phyloP scores from a whole-genome alignment of 2,797 vertebrate genomes.

The Thunnus albacares region DNA sequence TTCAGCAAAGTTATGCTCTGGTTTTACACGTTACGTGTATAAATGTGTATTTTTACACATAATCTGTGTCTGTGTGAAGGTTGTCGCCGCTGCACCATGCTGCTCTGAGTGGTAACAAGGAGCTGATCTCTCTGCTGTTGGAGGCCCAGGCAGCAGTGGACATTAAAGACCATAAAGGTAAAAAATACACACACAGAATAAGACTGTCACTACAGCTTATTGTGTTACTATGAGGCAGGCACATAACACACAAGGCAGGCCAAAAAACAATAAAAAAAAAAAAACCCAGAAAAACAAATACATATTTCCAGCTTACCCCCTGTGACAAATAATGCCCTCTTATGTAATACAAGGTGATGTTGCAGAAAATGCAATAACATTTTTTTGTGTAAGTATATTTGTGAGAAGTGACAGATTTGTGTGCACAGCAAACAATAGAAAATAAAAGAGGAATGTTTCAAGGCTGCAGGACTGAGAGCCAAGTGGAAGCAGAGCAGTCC shows the following conservation, averaged over 20 bases:
- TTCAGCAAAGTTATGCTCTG: constrained; percentile 73
- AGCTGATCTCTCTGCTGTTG: constrained; percentile 94
- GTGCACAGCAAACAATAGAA: constrained; percentile 63
- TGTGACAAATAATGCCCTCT: constrained; percentile 35
- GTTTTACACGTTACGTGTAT: constrained; percentile 53
- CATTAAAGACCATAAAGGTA: constrained; percentile 98
- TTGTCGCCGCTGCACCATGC: constrained; percentile 97
- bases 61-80: constrained; percentile 85
- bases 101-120: constrained; percentile 95
- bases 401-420: constrained; percentile 64
- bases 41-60: constrained; percentile 68
- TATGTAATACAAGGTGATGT: constrained; percentile 55
- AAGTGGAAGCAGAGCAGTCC: constrained; percentile 59
- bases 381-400: constrained; percentile 25
- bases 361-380: constrained; percentile 43
- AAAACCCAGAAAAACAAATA: constrained; percentile 37
- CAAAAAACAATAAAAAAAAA: neutral
- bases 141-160: constrained; percentile 97
- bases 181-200: constrained; percentile 14
- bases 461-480: constrained; percentile 54
- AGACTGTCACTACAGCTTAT: constrained; percentile 6
- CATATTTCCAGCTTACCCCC: constrained; percentile 9
- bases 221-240: neutral
- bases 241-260: constrained; percentile 25
- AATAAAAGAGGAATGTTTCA: constrained; percentile 41